Evolutionary conservation across 2,113 vertebrate genomes (phyloP).

Genomic region (Solea senegalensis): DNA sequence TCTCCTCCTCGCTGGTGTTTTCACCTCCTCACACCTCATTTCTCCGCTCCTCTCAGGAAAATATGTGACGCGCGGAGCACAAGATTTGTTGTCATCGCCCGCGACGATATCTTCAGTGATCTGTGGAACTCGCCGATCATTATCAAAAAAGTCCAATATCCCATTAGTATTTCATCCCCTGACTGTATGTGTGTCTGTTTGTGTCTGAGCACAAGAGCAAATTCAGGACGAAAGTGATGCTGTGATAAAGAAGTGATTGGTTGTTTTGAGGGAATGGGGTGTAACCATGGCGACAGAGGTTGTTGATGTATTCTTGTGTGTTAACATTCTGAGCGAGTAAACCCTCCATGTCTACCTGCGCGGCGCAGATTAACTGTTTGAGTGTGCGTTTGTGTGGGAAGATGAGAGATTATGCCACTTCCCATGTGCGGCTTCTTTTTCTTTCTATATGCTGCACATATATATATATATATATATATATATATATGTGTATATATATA

Average conservation of each 20-base stretch:
- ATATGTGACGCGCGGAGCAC: background rate
- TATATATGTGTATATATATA: conserved; percentile 14
- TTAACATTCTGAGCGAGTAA: conserved; percentile 61
- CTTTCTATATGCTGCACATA: conserved; percentile 22
- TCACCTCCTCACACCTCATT: background rate
- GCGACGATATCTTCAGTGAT: background rate
- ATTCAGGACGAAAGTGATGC: conserved; percentile 19
- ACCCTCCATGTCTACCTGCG: conserved; percentile 48
- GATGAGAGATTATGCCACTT: conserved; percentile 10
- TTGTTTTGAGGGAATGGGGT: conserved; percentile 22
- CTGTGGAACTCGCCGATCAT: background rate
- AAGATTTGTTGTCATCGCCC: background rate
- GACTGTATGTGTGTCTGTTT: conserved; percentile 4
- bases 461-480: conserved; percentile 15
- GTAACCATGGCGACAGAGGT: conserved; percentile 47
- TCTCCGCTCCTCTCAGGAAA: background rate
- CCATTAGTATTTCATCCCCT: conserved; percentile 4
- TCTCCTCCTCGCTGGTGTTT: background rate
- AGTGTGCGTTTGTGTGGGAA: conserved; percentile 25
- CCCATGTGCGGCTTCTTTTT: conserved; percentile 12
- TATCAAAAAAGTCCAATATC: conserved; percentile 9
- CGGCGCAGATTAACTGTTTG: conserved; percentile 46
- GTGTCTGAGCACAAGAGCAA: conserved; percentile 10
- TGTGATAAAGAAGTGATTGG: conserved; percentile 35
- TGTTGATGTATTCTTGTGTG: conserved; percentile 51